Conservation (phyloP, 1,140 invertebrate genomes). For the Leptopilina clavipes region DNA sequence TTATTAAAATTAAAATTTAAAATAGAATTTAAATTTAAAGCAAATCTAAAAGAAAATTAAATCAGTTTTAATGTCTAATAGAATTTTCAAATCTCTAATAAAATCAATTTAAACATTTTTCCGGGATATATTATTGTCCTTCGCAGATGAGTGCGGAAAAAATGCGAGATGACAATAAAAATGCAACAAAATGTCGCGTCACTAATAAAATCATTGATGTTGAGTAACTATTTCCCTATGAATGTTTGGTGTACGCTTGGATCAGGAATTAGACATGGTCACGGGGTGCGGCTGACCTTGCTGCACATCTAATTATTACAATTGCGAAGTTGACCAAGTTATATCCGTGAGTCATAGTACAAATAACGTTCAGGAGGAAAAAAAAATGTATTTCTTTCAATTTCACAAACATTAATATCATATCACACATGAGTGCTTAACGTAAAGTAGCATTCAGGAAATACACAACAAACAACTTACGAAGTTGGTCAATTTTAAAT, state of each 20-base stretch:
- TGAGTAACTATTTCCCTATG: conserved; percentile 27
- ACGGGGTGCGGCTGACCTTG: conserved; percentile 62
- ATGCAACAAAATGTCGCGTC: not conserved
- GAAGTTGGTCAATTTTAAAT: not conserved
- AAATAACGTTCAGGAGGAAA: not conserved
- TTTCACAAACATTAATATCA: not conserved
- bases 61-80: too few relatives aligned
- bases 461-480: not conserved
- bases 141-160: not conserved
- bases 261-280: not conserved
- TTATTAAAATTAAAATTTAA: too few relatives aligned
- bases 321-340: conserved; percentile 52
- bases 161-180: not conserved
- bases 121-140: not conserved
- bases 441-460: not conserved
- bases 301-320: conserved; percentile 58
- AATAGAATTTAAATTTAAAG: too few relatives aligned
- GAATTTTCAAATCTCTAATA: too few relatives aligned
- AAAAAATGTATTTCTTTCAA: not conserved
- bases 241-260: conserved; percentile 7
- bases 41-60: too few relatives aligned
- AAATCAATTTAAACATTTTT: too few relatives aligned
- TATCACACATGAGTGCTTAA: not conserved
- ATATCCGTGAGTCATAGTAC: conserved; percentile 51
- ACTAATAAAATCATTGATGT: conserved; percentile 13